A percentile compares a stretch with the other conserved stretches of the same genome.
phyloP scores from a whole-genome alignment of 2,888 invertebrate genomes.

The Pogonocherus hispidulus region DNA sequence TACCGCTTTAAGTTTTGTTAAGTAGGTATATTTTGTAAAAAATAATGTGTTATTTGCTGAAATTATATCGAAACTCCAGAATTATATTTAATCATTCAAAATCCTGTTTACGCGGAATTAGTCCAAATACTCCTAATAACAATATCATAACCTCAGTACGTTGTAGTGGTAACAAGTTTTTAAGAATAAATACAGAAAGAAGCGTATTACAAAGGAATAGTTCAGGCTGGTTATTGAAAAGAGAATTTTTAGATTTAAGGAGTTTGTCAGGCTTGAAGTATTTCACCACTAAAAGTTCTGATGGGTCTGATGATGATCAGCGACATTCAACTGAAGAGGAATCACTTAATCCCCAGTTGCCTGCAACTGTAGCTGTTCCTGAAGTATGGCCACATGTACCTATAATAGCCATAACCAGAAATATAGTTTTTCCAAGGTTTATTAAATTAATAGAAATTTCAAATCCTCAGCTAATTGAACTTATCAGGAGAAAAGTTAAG shows the following conservation, averaged over 20 bases:
- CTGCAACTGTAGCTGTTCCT: constrained; percentile 93
- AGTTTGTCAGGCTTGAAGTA: constrained; percentile 35
- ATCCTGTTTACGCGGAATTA: constrained; percentile 20
- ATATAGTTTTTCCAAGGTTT: constrained; percentile 98
- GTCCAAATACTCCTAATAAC: constrained; percentile 20
- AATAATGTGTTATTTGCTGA: constrained; percentile 36
- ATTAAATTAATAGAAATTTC: constrained; percentile 96
- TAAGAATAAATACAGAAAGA: constrained; percentile 6
- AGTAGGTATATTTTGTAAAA: neutral
- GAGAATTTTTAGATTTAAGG: constrained; percentile 21
- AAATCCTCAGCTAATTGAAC: constrained; percentile 88
- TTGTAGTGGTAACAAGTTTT: constrained; percentile 9
- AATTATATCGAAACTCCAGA: constrained; percentile 24
- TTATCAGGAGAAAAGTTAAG: constrained; percentile 93
- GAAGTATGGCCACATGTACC: constrained; percentile 98
- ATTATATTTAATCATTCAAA: constrained; percentile 18
- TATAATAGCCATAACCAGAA: constrained; percentile 91
- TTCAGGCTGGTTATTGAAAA: constrained; percentile 19
- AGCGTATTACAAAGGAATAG: neutral
- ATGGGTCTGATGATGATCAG: constrained; percentile 56
- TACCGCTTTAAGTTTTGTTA: too few relatives aligned
- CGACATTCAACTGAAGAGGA: constrained; percentile 61
- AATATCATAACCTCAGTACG: constrained; percentile 24
- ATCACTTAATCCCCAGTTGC: constrained; percentile 74
- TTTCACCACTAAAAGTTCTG: constrained; percentile 51